Base-by-base conservation (phyloP, 2,888 invertebrate genomes). In the Mythimna loreyi region DNA sequence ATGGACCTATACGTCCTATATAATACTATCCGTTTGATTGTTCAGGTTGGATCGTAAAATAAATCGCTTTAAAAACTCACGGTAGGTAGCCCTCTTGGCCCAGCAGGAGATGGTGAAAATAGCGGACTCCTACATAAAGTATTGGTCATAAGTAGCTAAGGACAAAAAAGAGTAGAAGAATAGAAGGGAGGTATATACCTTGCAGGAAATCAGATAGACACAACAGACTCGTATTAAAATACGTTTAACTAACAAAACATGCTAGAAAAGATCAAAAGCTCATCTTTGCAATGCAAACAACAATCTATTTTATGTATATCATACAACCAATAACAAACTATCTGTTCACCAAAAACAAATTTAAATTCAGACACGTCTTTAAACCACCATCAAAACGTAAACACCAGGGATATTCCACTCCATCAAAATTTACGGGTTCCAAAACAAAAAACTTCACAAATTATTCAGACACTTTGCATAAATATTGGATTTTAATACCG, bases 401-500 rank as follows among this genome's bases (percentile, higher is more conserved):
- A 60, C 72, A 55, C 19, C 13, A 5, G 57, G 66, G 60, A 58
- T 49, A 28, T 47, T 52, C 23, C 21, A 55, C 57, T 55, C 52
- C 67, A 71, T 67, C 72, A 75, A 75, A 70, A 70, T 80, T 66
- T 33, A 60, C 47, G 36, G 40, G 9, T 57, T 47, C 30, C 67
- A 62, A 76, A 80, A 74, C 66, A 75, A 84, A 81, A 81, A 73
- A 77, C 57, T 28, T 57, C 23, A 63, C 70, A 67, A 77, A 80
- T 82, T 82, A 82, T 83, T 83, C 73, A 80, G 59, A 52, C 69
- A 67, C 67, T 82, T 80, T 77, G 74, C 75, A 82, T 69, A 76
- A 81, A 84, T 79, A 78, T 81, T 77, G 78, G 77, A 78, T 77
- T 83, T 83, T 76, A 80, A 78, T 71, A 79, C 73, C 59, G 63